phyloP scores from a whole-genome alignment of 2,113 vertebrate species.

The Aldabrachelys gigantea region DNA sequence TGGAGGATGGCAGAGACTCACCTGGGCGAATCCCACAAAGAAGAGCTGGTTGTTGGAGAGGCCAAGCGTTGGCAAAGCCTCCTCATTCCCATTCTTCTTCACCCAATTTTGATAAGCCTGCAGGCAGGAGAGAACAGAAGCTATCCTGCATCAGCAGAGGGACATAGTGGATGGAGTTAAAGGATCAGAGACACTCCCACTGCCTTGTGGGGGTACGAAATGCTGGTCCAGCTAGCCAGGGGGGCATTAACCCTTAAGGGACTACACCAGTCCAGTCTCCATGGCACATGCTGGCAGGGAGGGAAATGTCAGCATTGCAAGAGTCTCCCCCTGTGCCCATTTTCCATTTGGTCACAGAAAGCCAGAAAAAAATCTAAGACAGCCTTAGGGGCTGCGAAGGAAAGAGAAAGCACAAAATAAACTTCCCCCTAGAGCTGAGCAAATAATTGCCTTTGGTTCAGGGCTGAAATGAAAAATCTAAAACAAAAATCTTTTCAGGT shows the following conservation, averaged over 20 bases:
- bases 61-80: slow-evolving; percentile 86
- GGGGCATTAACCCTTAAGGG: background rate
- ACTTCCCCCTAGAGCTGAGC: background rate
- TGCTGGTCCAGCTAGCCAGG: background rate
- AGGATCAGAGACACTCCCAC: background rate
- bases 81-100: slow-evolving; percentile 89
- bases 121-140: background rate
- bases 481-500: background rate
- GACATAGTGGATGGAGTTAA: too few species aligned
- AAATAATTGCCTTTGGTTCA: background rate
- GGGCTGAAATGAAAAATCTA: background rate
- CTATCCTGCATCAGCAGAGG: background rate
- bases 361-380: slow-evolving; percentile 54
- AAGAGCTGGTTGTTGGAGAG: slow-evolving; percentile 97
- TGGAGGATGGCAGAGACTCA: slow-evolving; percentile 62
- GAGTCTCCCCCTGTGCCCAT: background rate
- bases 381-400: slow-evolving; percentile 16
- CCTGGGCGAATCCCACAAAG: slow-evolving; percentile 97
- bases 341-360: background rate
- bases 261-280: rapidly evolving
- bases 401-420: background rate
- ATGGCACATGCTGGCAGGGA: rapidly evolving
- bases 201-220: background rate
- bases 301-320: background rate
- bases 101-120: slow-evolving; percentile 97